These are phyloP conservation scores for Hippasteria phrygiana DNA, from an alignment of 53 echinoderm and acorn worm species.

Conservation along the genomic window DNA sequence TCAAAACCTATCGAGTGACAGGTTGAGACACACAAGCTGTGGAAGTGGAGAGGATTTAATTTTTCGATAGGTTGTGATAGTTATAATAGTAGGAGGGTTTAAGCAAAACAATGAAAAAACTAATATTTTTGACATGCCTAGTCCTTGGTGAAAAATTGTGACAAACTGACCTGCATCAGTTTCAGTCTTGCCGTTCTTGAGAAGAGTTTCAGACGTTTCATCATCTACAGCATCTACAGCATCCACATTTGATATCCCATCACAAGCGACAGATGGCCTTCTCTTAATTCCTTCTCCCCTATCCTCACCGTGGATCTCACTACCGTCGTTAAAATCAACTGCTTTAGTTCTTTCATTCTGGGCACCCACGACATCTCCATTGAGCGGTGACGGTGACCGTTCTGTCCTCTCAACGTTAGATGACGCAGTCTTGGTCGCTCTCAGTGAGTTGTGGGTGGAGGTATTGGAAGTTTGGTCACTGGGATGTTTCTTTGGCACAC, in stretches of 20 bases:
- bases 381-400: background rate
- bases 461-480: background rate
- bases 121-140: no score
- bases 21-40: no score
- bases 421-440: background rate
- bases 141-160: background rate
- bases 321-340: background rate
- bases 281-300: background rate
- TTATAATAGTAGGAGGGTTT: no score
- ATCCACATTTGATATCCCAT: no score
- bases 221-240: background rate
- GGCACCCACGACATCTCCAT: background rate
- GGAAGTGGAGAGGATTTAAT: no score
- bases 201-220: background rate
- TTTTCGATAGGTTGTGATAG: no score
- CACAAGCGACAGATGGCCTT: background rate
- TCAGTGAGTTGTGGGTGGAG: background rate
- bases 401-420: slow-evolving; percentile 12
- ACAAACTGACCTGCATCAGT: background rate
- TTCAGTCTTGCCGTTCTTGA: slow-evolving; percentile 41
- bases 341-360: slow-evolving; percentile 25
- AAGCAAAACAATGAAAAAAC: background rate
- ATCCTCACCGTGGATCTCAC: background rate
- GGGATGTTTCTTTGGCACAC: background rate
- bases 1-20: no score